Base-by-base conservation (phyloP, 2,888 invertebrate species). In the Euphydryas editha region DNA sequence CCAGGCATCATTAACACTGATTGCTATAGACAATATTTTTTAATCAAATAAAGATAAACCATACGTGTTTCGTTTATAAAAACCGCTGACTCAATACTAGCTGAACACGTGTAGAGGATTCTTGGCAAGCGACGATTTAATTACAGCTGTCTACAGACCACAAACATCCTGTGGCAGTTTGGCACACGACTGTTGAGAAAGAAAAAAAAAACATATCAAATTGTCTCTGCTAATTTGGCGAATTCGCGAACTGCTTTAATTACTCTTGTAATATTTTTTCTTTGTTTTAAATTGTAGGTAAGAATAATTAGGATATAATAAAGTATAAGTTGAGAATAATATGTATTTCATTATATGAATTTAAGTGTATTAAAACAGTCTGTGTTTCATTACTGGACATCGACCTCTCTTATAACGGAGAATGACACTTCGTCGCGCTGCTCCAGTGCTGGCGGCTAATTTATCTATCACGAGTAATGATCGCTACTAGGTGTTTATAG, bases 51-150 rank as follows among this genome's bases (percentile, higher is more conserved):
- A 39, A 13, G 13, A 13, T 13, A 11, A 10, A 10, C 11, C 39
- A 39, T 39, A 39, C 39, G 39, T 39, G 39, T 39, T 39, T 39
- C 21, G 54, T 54, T 54, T 54, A 17, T 54, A 54, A 54, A 54
- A 57, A 37, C 30, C 56, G 57, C 63, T 64, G 58, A 54, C 58
- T 51, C 51, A 30, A 54, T 54, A 64, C 49, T 10, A 42, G 3
- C 24, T 37, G 63, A 64, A 64, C 63, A 64, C 57, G 58, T 64
- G 63, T 59, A 59, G 54, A 24, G 51, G 58, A 59, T 36, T 59
- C 71, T 75, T 73, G 74, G 74, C 74, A 73, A 69, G 67, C 72
- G 61, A 60, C 71, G 67, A 72, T 74, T 73, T 73, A 74, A 74
- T 74, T 72, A 72, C 73, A 69, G 47, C 62, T 57, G 63, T 65